A percentile compares a stretch with the other conserved stretches of the same genome.
These are phyloP conservation scores for Cirrhinus molitorella DNA, from an alignment of 2,797 vertebrate genomes.

Conservation along the genomic window DNA sequence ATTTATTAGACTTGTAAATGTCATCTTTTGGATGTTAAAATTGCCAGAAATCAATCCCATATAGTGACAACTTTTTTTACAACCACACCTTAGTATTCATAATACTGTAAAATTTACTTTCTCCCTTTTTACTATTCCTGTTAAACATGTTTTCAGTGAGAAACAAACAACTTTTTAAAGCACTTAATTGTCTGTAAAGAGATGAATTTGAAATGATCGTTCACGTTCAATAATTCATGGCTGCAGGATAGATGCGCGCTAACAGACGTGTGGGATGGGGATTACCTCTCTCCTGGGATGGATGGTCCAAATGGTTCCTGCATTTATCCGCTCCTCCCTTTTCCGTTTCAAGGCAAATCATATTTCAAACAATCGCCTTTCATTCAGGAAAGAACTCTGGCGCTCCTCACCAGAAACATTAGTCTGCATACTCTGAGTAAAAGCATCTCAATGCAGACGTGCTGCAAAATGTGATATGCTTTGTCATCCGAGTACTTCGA, in stretches of 20 bases:
- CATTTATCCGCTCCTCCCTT: conserved; percentile 12
- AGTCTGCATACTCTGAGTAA: not conserved
- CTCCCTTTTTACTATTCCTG: not conserved
- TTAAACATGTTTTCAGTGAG: not conserved
- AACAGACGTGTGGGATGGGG: conserved; percentile 60
- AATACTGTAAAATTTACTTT: not conserved
- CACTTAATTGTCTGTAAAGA: conserved; percentile 13
- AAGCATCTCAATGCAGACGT: not conserved
- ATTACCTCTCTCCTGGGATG: conserved; percentile 17
- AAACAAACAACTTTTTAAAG: not conserved
- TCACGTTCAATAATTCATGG: conserved; percentile 71
- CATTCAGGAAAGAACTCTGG: conserved; percentile 31
- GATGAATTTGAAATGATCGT: conserved; percentile 30
- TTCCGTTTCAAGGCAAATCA: conserved; percentile 34
- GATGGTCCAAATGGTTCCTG: conserved; percentile 17
- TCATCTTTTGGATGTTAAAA: not conserved
- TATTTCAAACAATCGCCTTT: conserved; percentile 37
- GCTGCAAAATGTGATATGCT: conserved; percentile 18
- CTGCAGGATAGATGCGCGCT: conserved; percentile 63
- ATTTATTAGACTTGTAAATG: not conserved
- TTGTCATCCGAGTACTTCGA: conserved; percentile 5
- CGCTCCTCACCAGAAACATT: conserved; percentile 20
- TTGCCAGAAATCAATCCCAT: not conserved
- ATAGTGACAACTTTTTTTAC: no score
- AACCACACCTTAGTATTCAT: not conserved